phyloP scores from a whole-genome alignment of 1,140 invertebrate species.

The Chelonus insularis region DNA sequence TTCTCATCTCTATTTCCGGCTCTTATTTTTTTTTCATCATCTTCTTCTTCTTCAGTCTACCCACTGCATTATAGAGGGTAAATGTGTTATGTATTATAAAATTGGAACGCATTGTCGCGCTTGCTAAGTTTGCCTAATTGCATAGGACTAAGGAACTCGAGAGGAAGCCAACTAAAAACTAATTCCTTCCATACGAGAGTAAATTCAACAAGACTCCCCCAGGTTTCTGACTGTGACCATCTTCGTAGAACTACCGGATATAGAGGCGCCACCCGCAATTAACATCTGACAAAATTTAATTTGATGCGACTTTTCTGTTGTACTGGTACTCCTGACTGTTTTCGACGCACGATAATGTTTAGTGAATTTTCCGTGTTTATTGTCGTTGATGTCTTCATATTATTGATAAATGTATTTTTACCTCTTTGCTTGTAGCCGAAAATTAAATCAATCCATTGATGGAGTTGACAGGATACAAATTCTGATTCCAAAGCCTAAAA shows the following conservation, averaged over 20 bases:
- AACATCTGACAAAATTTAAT: conserved; percentile 52
- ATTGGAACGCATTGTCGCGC: conserved; percentile 49
- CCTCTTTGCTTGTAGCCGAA: conserved; percentile 99
- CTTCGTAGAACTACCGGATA: conserved; percentile 60
- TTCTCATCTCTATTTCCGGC: conserved; percentile 10
- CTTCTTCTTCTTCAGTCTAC: conserved; percentile 23
- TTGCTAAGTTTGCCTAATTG: conserved; percentile 56
- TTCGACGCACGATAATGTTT: background rate
- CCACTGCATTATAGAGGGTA: conserved; percentile 23
- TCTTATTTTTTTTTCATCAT: conserved; percentile 28
- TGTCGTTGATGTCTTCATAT: background rate
- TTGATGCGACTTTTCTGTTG: conserved; percentile 44
- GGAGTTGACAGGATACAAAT: conserved; percentile 98
- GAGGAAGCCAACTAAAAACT: conserved; percentile 53
- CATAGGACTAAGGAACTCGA: conserved; percentile 39
- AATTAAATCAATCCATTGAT: conserved; percentile 99
- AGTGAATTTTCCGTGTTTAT: background rate
- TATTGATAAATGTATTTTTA: conserved; percentile 45
- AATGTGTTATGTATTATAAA: conserved; percentile 48
- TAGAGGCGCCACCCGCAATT: conserved; percentile 59
- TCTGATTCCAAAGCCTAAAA: conserved; percentile 93
- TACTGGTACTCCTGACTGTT: background rate
- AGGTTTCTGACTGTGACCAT: conserved; percentile 33
- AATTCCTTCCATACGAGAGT: conserved; percentile 57
- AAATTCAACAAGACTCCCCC: conserved; percentile 21